phyloP scores from a whole-genome alignment of 92 coral and sea anemone genomes.

The Actinernus sp. region DNA sequence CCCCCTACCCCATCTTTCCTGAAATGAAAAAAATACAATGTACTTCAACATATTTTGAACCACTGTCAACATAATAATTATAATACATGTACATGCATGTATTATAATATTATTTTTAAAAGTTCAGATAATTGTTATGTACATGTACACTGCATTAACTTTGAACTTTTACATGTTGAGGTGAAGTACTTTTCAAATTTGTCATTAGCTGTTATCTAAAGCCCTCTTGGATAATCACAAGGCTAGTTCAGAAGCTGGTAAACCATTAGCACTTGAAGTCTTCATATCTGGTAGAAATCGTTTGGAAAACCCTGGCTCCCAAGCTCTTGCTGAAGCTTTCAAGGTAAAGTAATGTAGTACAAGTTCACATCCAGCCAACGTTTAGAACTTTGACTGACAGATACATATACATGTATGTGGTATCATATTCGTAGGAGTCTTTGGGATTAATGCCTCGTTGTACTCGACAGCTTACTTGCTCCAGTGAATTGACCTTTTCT shows the following conservation, averaged over 20 bases:
- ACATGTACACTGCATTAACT: neutral
- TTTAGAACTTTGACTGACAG: too few relatives aligned
- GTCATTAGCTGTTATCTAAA: constrained; percentile 80
- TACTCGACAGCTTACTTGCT: too few relatives aligned
- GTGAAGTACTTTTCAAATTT: neutral
- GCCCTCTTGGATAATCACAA: constrained; percentile 89
- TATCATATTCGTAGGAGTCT: too few relatives aligned
- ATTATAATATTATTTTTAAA: neutral
- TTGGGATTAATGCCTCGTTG: too few relatives aligned
- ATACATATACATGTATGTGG: too few relatives aligned
- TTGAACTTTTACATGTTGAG: neutral
- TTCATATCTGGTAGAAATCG: constrained; percentile 99
- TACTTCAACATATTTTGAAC: too few relatives aligned
- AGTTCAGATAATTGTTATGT: neutral
- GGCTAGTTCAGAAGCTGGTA: constrained; percentile 75
- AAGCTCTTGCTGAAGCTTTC: constrained; percentile 86
- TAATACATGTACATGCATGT: too few relatives aligned
- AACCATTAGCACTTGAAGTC: constrained; percentile 81
- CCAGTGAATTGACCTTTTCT: too few relatives aligned
- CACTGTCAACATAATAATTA: too few relatives aligned
- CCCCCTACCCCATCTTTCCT: too few relatives aligned
- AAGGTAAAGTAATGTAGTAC: constrained; percentile 73
- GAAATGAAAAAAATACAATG: too few relatives aligned
- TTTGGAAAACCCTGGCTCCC: constrained; percentile 95
- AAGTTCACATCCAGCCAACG: too few relatives aligned